Evolutionary conservation across 2,113 vertebrate genomes (phyloP).

Genomic region (Poicephalus meyeri): DNA sequence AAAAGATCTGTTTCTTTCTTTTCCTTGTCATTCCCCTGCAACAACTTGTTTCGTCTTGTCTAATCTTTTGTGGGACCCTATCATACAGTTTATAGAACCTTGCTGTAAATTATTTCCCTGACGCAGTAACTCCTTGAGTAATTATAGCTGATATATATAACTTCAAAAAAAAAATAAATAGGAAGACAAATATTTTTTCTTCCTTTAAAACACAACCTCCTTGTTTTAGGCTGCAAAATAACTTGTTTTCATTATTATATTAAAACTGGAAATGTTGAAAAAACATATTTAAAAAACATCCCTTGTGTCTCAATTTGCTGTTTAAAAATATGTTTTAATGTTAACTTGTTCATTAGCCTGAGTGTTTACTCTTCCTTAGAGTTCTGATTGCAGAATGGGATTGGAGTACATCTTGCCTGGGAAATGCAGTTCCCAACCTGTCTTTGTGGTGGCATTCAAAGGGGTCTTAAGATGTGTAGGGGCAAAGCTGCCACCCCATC

Average conservation of each 20-base stretch:
- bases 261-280: not conserved
- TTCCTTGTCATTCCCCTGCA: not conserved
- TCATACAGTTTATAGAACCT: not conserved
- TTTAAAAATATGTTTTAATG: not conserved
- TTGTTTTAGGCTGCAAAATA: not conserved
- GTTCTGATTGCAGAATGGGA: not conserved
- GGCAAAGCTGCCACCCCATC: not conserved
- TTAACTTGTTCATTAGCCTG: not conserved
- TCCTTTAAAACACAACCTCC: not conserved
- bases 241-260: not conserved
- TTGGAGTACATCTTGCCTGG: not conserved
- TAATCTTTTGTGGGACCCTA: not conserved
- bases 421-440: not conserved
- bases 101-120: not conserved
- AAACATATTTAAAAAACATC: not conserved
- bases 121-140: not conserved
- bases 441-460: not conserved
- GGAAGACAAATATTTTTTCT: not conserved
- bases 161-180: not conserved
- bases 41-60: constrained; percentile 30
- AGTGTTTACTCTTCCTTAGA: not conserved
- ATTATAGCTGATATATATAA: not conserved
- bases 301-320: not conserved
- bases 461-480: not conserved
- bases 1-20: not conserved